Evolutionary conservation across 2,797 vertebrate species (phyloP), one percentile per base, ranked within the genome.

Genomic region (Tokudaia tokunoshimensis): DNA sequence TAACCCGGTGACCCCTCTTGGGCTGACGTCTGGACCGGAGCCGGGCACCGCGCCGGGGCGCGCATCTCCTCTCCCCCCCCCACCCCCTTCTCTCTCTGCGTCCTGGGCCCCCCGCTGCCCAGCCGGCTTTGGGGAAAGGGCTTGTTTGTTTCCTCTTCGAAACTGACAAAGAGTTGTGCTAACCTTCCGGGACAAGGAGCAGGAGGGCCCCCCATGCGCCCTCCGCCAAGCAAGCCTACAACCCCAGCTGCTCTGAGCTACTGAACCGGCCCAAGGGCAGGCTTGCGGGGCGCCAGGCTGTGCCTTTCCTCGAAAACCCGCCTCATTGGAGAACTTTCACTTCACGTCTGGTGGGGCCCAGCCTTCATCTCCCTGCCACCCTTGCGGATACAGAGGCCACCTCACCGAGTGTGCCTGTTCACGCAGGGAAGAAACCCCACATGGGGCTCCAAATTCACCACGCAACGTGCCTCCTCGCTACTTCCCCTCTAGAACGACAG

Each of bases 1-100:
- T 99, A 99, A 99, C 99, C 99, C 99, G 98, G 98, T 99, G 99
- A 99, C 99, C 99, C 90, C 98, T 98, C 98, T 94, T 93, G 93
- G 97, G 97, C 98, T 94, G 97, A 93, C 75, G 94, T 93, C 96
- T 97, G 98, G 98, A 98, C 99, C 75, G 5, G 52, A 89, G 99
- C 99, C 99, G 98, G 98, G 98, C 86, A 76, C 86, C 37, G 52
- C 97, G 96, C 95, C 37, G 96, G 84, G 83, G 92, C 96, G 96
- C 95, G 20, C 97, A 78, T 86, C 82, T 91, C 92, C 75, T 55
- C 26, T 15, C 11, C 37, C 26, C 37, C 37, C 76, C 57, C 41
- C 5, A 9, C 29, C 41, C 82, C 37, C 37, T 29, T 74, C 85
- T 57, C 50, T 12, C 41, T 63, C 55, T 37, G 67, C 63, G 93